phyloP scores from a whole-genome alignment of 1,140 invertebrate species.

The Amyelois transitella region DNA sequence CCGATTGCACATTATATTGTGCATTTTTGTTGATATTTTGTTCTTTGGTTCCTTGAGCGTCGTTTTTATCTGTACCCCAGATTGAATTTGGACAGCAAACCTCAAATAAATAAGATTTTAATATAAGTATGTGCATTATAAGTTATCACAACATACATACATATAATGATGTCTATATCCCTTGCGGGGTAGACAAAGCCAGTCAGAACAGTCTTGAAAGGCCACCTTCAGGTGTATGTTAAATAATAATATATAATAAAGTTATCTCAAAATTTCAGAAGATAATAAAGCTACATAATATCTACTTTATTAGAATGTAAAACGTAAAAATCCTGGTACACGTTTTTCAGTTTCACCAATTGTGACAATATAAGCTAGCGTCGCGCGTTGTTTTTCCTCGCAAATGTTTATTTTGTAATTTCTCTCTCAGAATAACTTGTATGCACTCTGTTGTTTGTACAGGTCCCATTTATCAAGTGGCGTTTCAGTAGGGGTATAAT shows the following conservation, averaged over 20 bases:
- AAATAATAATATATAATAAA: no score
- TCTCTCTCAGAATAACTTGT: background rate
- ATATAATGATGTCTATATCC: no score
- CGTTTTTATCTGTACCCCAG: background rate
- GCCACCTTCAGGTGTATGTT: no score
- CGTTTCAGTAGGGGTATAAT: conserved; percentile 4
- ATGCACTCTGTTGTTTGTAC: background rate
- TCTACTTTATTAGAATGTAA: no score
- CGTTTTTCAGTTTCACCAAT: background rate
- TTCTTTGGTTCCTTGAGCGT: background rate
- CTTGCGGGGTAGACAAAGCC: no score
- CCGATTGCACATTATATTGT: background rate
- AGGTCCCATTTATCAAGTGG: conserved; percentile 3
- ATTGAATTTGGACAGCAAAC: conserved; percentile 18
- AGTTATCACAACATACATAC: no score
- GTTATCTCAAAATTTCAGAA: no score
- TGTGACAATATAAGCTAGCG: background rate
- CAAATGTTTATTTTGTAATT: background rate
- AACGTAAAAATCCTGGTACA: no score
- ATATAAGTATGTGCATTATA: no score
- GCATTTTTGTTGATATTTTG: background rate
- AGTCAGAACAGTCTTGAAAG: no score
- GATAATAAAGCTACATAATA: no score
- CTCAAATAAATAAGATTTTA: conserved; percentile 7
- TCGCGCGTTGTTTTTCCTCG: background rate